Base-by-base conservation (phyloP, 37 sponge, comb jelly and placozoan species). In the Geodia barretti region DNA sequence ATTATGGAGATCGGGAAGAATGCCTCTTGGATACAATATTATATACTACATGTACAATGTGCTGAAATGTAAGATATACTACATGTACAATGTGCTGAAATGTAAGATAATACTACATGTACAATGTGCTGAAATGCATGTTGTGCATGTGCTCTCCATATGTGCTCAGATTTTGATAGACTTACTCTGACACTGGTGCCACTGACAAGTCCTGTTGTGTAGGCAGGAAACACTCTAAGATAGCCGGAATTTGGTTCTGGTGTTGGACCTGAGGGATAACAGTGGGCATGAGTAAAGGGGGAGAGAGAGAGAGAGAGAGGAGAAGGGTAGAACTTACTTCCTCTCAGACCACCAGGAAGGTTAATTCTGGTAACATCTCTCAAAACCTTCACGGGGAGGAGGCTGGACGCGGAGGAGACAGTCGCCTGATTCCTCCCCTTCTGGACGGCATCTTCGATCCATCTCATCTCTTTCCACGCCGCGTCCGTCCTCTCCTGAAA, bases 151-250 rank as follows among this genome's bases (percentile, higher is more conserved):
- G n/a, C n/a, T n/a, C n/a, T n/a, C n/a, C n/a, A n/a, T n/a, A n/a
- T n/a, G n/a, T n/a, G n/a, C n/a, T n/a, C n/a, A n/a, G n/a, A n/a
- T n/a, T n/a, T n/a, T n/a, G n/a, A n/a, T n/a, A n/a, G n/a, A n/a
- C n/a, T n/a, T n/a, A n/a, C n/a, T n/a, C 85, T 96, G 54, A 96
- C 96, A 62, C 84, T 92, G 23, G 93, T 90, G 7, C 93, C 93
- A 23, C 60, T 73, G 0, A 82, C 76, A 1, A 96, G 85, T 11
- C 91, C 92, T 60, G 93, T 91, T 24, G 80, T 64, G 59, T 96
- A 92, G 20, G 77, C 70, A 1, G 93, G 93, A 68, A 81, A 82
- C 1, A 96, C 89, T 9, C 75, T 61, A 2, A 83, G 79, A 41
- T 89, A 65, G 0, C 72, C 81, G 0, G 62, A 60, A 20, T 39